phyloP scores from a whole-genome alignment of 2,113 vertebrate genomes.

The Microtus ochrogaster region DNA sequence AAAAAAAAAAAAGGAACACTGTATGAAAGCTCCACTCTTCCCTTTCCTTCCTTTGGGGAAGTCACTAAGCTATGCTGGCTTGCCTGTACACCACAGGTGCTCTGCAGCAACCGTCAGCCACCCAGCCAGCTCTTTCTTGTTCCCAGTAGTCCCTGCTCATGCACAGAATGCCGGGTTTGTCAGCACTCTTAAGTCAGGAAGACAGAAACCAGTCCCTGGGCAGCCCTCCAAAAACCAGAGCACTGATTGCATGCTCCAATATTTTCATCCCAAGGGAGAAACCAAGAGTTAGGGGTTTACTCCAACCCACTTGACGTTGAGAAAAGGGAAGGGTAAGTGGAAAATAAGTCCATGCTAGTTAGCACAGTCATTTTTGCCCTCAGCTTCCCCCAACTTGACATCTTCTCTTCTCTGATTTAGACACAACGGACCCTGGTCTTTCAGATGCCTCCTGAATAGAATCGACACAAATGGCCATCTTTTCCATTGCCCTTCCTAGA shows the following conservation, averaged over 20 bases:
- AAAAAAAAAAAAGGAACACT: not conserved
- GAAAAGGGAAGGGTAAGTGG: not conserved
- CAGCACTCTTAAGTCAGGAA: not conserved
- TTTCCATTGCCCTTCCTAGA: not conserved
- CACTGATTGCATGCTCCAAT: not conserved
- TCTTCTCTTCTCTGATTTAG: not conserved
- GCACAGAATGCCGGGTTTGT: not conserved
- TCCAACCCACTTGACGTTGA: not conserved
- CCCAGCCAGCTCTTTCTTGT: not conserved
- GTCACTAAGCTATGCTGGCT: not conserved
- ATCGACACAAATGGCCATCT: not conserved
- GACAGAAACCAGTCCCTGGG: not conserved
- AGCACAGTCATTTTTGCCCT: not conserved
- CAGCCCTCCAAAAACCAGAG: not conserved
- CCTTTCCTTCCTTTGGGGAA: not conserved
- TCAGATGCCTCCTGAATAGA: not conserved
- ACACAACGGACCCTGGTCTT: not conserved
- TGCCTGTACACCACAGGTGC: not conserved
- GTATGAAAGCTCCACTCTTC: not conserved
- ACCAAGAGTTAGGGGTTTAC: not conserved
- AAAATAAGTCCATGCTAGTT: not conserved
- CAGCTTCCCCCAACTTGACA: not conserved
- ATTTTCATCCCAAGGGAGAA: not conserved
- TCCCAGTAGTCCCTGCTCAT: not conserved
- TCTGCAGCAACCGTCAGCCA: not conserved